Evolutionary conservation across 2,797 vertebrate species (phyloP).

Genomic region (Chromobotia macracanthus): DNA sequence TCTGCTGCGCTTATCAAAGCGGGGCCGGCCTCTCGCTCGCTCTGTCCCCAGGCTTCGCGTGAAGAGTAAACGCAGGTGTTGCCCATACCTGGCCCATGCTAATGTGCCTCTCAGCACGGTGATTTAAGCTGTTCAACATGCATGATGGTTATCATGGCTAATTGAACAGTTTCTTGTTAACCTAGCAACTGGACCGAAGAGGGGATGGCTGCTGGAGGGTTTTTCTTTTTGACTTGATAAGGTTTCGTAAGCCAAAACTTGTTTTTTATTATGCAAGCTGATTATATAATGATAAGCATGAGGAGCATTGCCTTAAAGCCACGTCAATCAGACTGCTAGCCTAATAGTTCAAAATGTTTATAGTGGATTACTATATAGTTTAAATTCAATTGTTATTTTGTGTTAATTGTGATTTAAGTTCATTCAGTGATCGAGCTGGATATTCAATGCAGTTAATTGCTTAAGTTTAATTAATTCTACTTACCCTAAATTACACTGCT

Average conservation of each 20-base stretch:
- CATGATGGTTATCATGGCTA: conserved; percentile 9
- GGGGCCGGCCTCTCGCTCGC: conserved; percentile 20
- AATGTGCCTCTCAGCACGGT: conserved; percentile 38
- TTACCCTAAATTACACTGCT: not conserved
- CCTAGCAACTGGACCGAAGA: conserved; percentile 4
- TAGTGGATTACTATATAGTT: not conserved
- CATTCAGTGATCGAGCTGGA: not conserved
- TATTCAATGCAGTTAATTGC: not conserved
- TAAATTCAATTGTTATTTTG: too few species aligned
- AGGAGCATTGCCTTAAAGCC: not conserved
- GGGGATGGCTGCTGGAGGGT: not conserved
- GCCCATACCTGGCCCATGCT: conserved; percentile 17
- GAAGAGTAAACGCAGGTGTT: conserved; percentile 13
- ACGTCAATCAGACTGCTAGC: not conserved
- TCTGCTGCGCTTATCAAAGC: conserved; percentile 54
- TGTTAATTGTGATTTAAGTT: conserved; percentile 43
- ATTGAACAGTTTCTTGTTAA: conserved; percentile 23
- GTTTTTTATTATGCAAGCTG: not conserved
- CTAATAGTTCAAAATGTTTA: too few species aligned
- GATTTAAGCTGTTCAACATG: too few species aligned
- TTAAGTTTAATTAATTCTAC: not conserved
- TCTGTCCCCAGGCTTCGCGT: conserved; percentile 33
- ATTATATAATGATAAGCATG: not conserved
- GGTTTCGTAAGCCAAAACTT: not conserved
- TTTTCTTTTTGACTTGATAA: conserved; percentile 3